Conservation (phyloP, 2,888 invertebrate species). For the Orthosia incerta region DNA sequence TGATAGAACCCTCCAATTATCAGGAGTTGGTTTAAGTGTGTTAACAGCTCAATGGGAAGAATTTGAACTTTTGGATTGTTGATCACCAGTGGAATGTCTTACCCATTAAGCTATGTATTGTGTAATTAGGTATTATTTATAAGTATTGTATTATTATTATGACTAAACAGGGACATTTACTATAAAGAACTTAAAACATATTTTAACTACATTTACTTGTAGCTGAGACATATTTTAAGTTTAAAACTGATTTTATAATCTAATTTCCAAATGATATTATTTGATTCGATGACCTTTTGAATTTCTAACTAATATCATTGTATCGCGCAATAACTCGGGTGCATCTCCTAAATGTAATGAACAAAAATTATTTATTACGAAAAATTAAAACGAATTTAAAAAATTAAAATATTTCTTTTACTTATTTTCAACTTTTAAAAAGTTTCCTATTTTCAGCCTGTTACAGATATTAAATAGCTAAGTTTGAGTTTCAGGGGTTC, state of each 20-base stretch:
- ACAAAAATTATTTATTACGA: constrained; percentile 63
- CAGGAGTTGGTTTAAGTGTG: constrained; percentile 27
- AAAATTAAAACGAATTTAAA: constrained; percentile 54
- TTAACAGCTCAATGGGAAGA: constrained; percentile 5
- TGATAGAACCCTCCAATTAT: constrained; percentile 36
- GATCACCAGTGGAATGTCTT: constrained; percentile 5
- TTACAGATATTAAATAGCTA: no score
- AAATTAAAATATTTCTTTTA: constrained; percentile 24
- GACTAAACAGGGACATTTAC: constrained; percentile 21
- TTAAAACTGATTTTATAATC: constrained; percentile 4
- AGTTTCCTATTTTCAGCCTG: no score
- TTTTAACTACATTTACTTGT: constrained; percentile 22
- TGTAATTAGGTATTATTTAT: neutral
- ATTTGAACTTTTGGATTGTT: constrained; percentile 10
- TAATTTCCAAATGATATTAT: constrained; percentile 57
- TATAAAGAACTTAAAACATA: constrained; percentile 38
- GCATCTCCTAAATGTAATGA: constrained; percentile 60
- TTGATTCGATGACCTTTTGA: constrained; percentile 51
- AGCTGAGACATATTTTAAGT: constrained; percentile 50
- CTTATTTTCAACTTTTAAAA: no score
- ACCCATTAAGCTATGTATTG: constrained; percentile 19
- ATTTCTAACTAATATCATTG: constrained; percentile 56
- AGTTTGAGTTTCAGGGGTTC: no score
- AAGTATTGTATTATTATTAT: constrained; percentile 22
- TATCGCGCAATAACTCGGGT: constrained; percentile 52